Base-by-base conservation (phyloP, 2,888 invertebrate species). In the Troides aeacus region DNA sequence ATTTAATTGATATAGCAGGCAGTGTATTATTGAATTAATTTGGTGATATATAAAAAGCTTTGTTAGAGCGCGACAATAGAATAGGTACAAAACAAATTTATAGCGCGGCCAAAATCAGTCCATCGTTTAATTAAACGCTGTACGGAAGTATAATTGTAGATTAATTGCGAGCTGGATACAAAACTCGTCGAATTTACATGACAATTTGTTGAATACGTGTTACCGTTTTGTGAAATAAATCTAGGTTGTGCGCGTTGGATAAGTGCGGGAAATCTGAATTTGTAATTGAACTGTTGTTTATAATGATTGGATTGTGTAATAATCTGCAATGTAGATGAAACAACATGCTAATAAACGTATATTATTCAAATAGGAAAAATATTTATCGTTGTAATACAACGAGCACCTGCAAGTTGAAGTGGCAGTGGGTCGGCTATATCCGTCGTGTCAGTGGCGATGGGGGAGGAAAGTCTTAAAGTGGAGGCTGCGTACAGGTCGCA, bases 121-220 rank as follows among this genome's bases (percentile, higher is more conserved):
- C 79, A 72, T 76, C 75, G 79, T 82, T 85, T 87, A 87, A 89
- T 88, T 86, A 86, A 86, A 84, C 80, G 78, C 77, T 78, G 78
- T 80, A 80, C 76, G 75, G 81, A 76, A 79, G 79, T 82, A 77
- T 86, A 88, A 88, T 87, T 82, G 81, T 74, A 79, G 77, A 85
- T 87, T 86, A 85, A 88, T 87, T 88, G 84, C 79, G 79, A 75
- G 81, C 78, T 77, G 77, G 77, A 81, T 79, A 81, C 79, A 82
- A 81, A 83, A 84, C 8, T 82, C 77, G 80, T 80, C 80, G 79
- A 82, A 84, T 84, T 84, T 83, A 83, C 83, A 84, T 82, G 84
- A 81, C 78, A 84, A 84, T 87, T 84, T 79, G 80, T 79, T 81
- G 79, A 78, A 74, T 76, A 67, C 68, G 73, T 72, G 72, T 73